Percentiles rank a stretch among this genome's conserved stretches.
These are phyloP conservation scores for Neosalanx taihuensis DNA, from an alignment of 2,797 vertebrate species.

Conservation along the genomic window DNA sequence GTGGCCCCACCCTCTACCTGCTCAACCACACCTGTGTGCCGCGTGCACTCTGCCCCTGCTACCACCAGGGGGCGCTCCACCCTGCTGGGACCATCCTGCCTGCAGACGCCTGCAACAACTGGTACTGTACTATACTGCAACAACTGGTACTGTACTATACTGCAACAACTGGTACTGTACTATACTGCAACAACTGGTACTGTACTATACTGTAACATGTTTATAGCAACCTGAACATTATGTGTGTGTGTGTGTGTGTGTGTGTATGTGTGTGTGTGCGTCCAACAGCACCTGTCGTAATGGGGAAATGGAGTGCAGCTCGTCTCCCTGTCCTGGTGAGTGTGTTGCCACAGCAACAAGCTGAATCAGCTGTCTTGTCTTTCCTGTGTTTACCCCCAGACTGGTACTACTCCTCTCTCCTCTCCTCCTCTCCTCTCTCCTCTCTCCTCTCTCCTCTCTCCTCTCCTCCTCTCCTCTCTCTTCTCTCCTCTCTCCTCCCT, in stretches of 20 bases:
- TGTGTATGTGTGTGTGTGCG: conserved; percentile 27
- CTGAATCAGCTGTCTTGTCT: neutral
- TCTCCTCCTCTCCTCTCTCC: neutral
- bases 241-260: neutral
- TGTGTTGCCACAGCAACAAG: neutral
- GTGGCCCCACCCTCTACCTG: conserved; percentile 76
- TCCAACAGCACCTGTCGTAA: conserved; percentile 76
- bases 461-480: too few species aligned
- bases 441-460: neutral
- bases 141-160: conserved; percentile 68
- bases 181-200: neutral
- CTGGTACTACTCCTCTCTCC: neutral
- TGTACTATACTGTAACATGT: neutral
- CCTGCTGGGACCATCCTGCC: conserved; percentile 48
- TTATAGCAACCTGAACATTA: neutral
- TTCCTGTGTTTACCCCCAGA: neutral
- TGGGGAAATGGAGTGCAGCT: conserved; percentile 79
- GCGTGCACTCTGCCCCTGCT: conserved; percentile 73
- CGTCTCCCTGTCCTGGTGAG: conserved; percentile 77
- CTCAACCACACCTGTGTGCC: conserved; percentile 78
- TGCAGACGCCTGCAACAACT: conserved; percentile 83
- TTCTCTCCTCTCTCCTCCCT: too few species aligned
- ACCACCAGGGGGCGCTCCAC: conserved; percentile 72
- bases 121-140: conserved; percentile 62
- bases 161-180: conserved; percentile 89